phyloP scores from a whole-genome alignment of 2,888 invertebrate species.

The Eupeodes latifasciatus region DNA sequence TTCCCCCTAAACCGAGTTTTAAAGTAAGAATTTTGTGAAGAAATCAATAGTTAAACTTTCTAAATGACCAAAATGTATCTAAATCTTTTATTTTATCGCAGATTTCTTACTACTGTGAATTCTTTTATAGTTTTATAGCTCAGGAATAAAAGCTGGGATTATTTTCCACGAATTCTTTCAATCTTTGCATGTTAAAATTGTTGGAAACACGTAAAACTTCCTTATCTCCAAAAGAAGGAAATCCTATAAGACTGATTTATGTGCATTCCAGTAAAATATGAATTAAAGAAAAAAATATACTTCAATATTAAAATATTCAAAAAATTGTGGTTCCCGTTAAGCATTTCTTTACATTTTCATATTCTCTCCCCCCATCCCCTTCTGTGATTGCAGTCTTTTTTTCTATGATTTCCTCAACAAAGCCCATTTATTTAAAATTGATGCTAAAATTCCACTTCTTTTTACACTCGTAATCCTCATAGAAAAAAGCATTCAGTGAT shows the following conservation, averaged over 20 bases:
- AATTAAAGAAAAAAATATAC: neutral
- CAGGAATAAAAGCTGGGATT: too few species aligned
- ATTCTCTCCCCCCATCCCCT: too few species aligned
- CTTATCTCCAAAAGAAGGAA: neutral
- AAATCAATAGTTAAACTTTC: too few species aligned
- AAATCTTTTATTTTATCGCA: too few species aligned
- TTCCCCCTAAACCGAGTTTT: too few species aligned
- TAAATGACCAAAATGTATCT: too few species aligned
- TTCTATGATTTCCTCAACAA: neutral
- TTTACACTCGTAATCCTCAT: neutral
- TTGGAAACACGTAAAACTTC: too few species aligned
- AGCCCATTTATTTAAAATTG: slow-evolving; percentile 14
- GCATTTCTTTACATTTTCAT: neutral
- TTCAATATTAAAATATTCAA: neutral
- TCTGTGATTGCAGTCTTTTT: neutral
- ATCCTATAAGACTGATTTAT: neutral
- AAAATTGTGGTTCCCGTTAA: neutral
- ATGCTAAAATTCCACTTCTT: neutral
- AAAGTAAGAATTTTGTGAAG: too few species aligned
- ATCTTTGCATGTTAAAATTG: too few species aligned
- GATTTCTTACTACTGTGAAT: too few species aligned
- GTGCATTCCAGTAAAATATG: neutral
- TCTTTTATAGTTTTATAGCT: too few species aligned
- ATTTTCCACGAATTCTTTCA: too few species aligned
- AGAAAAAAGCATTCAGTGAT: slow-evolving; percentile 4